These are phyloP conservation scores for Tricholauxania praeusta DNA, from an alignment of 2,888 invertebrate genomes.

Conservation along the genomic window DNA sequence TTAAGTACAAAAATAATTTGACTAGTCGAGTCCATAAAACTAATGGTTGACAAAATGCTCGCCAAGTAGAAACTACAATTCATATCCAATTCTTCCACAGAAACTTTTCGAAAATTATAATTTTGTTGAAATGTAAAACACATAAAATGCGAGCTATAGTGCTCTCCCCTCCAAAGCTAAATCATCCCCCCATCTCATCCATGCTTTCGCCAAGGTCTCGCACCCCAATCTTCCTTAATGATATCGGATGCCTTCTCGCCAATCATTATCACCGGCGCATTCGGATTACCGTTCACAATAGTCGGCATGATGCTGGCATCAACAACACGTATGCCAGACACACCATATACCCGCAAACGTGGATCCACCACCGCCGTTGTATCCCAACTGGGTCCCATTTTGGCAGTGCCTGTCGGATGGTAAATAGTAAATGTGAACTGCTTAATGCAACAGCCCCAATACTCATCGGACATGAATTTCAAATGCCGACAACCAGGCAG, in stretches of 20 bases:
- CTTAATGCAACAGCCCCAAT: slow-evolving; percentile 87
- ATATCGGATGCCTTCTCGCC: slow-evolving; percentile 91
- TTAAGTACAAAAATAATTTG: slow-evolving; percentile 11
- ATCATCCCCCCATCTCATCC: slow-evolving; percentile 14
- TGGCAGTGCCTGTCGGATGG: slow-evolving; percentile 86
- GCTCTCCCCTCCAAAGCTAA: too few relatives aligned
- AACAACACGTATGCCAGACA: slow-evolving; percentile 81
- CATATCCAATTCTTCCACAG: too few relatives aligned
- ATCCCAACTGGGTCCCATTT: slow-evolving; percentile 86
- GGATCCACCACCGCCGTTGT: slow-evolving; percentile 84
- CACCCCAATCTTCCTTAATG: slow-evolving; percentile 88
- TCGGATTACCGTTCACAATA: slow-evolving; percentile 90
- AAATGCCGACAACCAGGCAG: slow-evolving; percentile 85
- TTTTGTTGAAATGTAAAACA: too few relatives aligned
- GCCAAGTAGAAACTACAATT: too few relatives aligned
- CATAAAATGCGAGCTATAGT: too few relatives aligned
- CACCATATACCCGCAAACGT: slow-evolving; percentile 81
- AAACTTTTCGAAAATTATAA: too few relatives aligned
- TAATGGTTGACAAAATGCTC: too few relatives aligned
- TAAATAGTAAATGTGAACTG: slow-evolving; percentile 88
- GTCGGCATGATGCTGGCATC: slow-evolving; percentile 92
- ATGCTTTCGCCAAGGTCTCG: slow-evolving; percentile 42
- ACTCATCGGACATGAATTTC: slow-evolving; percentile 81
- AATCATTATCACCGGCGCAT: slow-evolving; percentile 91
- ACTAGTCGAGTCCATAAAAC: slow-evolving; percentile 20